Evolutionary conservation across 2,113 vertebrate species (phyloP).

Genomic region (Erythrocercus mccallii): DNA sequence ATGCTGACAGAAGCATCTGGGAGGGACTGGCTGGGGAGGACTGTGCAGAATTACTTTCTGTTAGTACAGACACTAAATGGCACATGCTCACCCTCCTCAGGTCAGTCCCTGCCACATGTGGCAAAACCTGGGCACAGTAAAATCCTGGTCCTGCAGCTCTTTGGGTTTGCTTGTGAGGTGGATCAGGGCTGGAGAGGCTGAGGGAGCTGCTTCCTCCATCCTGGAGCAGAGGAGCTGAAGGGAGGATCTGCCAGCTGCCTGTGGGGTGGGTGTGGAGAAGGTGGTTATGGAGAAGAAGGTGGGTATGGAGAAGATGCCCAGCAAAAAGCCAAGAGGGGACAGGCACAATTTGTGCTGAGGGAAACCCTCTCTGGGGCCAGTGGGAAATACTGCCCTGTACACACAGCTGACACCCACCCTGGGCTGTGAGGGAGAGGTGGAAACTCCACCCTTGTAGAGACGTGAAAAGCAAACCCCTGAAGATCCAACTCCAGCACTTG

Average conservation of each 20-base stretch:
- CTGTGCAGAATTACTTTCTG: neutral
- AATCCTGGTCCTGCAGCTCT: neutral
- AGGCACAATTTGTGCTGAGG: neutral
- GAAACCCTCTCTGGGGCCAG: neutral
- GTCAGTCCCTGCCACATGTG: neutral
- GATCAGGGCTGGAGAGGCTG: neutral
- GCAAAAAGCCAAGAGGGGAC: neutral
- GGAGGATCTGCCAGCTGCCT: neutral
- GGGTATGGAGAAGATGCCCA: neutral
- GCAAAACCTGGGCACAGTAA: neutral
- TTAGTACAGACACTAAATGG: neutral
- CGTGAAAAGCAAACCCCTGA: neutral
- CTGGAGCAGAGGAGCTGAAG: neutral
- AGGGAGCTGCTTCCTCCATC: neutral
- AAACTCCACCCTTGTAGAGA: neutral
- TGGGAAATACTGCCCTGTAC: neutral
- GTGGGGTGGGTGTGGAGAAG: neutral
- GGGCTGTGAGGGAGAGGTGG: neutral
- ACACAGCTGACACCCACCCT: neutral
- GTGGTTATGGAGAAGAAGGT: neutral
- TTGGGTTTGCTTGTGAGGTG: fast-evolving
- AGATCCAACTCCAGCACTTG: neutral
- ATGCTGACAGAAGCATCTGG: neutral
- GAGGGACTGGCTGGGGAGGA: neutral
- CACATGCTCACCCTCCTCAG: neutral